Percentiles rank a stretch among this genome's conserved stretches.
Conservation (phyloP, 2,888 invertebrate genomes). For the Protophormia terraenovae region DNA sequence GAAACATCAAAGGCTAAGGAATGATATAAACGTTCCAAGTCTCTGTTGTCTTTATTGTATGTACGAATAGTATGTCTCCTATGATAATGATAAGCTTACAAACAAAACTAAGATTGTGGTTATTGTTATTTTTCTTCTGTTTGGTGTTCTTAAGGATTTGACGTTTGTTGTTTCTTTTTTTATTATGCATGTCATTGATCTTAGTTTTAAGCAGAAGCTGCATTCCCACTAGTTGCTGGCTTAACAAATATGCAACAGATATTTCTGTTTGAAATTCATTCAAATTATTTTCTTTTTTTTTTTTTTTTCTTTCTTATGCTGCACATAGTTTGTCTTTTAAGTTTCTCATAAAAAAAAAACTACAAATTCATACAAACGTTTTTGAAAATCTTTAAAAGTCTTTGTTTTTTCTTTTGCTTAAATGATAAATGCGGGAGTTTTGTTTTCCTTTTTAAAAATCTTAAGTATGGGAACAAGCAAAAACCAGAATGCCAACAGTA, state of each 20-base stretch:
- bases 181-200: too few species aligned
- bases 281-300: conserved; percentile 11
- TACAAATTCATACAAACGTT: conserved; percentile 6
- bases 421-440: conserved; percentile 41
- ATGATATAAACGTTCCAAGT: conserved; percentile 23
- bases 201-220: background rate
- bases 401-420: background rate
- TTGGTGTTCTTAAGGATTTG: conserved; percentile 35
- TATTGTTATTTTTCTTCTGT: background rate
- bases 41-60: conserved; percentile 22
- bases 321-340: background rate
- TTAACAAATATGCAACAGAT: conserved; percentile 13
- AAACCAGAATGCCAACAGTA: conserved; percentile 4
- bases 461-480: background rate
- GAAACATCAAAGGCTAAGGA: background rate
- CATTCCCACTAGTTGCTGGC: background rate
- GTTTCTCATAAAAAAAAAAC: conserved; percentile 22
- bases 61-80: background rate
- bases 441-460: background rate
- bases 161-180: background rate
- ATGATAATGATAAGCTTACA: conserved; percentile 35
- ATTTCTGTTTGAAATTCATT: conserved; percentile 39
- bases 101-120: conserved; percentile 15
- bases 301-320: background rate
- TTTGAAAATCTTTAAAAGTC: conserved; percentile 17